Base-by-base conservation (phyloP, 2,888 invertebrate species). In the Trachelus tabidus region DNA sequence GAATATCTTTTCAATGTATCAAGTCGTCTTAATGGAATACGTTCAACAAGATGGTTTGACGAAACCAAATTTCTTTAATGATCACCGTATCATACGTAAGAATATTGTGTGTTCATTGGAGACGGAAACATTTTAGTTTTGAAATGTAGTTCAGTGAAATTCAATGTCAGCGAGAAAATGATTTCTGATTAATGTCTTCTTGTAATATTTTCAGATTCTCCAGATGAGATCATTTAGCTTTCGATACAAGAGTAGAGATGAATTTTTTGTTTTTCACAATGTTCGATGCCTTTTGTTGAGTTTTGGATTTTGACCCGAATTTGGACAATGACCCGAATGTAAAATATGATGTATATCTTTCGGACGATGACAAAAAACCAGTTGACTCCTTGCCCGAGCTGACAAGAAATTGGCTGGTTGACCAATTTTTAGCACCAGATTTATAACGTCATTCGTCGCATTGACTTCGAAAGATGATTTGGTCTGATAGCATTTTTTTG, bases 381-480 rank as follows among this genome's bases (percentile, higher is more conserved):
- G 33, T 71, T 71, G 12, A 34, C 31, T 71, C 31, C 71, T 31
- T 34, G 71, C 9, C 71, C n/a, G 71, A 71, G 34, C 33, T 34
- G 71, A 34, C 71, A 71, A 34, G 71, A 71, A 71, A 71, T 71
- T 71, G 71, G 71, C 71, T 34, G 71, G 71, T 31, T 31, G 34
- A 71, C 71, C 71, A 71, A 71, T 71, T 71, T 71, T 71, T 71
- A 71, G 71, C 33, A 71, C 71, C 71, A 34, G 71, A 71, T 71
- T 34, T 31, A 34, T 23, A 31, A 71, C 71, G 71, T 33, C 33
- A 71, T 71, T 71, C 71, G 71, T 2, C 56, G 15, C 15, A 23
- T 23, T 56, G 23, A 56, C 9, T 56, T 56, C 23, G 23, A 56
- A 56, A 56, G 4, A 56, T 56, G 23, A 56, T 23, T 56, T 56